These are phyloP conservation scores for Trogon melanurus DNA, from an alignment of 2,113 vertebrate genomes.

Conservation along the genomic window DNA sequence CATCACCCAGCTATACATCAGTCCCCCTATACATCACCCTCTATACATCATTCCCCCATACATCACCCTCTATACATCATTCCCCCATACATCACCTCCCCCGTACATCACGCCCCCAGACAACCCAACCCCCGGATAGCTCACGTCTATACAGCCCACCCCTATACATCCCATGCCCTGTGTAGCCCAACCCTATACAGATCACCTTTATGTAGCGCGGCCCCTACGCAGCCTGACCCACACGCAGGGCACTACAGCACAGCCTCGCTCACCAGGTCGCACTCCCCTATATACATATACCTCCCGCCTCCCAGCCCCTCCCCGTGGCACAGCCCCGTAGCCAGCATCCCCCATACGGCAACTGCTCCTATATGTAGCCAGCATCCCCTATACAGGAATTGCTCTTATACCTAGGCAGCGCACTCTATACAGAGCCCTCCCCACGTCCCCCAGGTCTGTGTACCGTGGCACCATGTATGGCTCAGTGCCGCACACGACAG, in stretches of 20 bases:
- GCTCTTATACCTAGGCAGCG: not conserved
- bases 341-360: too few species aligned
- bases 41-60: not conserved
- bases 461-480: not conserved
- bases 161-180: not conserved
- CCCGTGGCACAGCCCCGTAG: not conserved
- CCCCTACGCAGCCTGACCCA: not conserved
- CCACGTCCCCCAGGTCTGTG: too few species aligned
- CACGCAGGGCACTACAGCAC: not conserved
- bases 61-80: rapidly evolving
- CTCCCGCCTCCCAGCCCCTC: not conserved
- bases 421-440: too few species aligned
- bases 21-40: too few species aligned
- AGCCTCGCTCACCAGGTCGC: not conserved
- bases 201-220: not conserved
- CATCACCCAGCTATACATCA: not conserved
- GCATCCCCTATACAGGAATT: too few species aligned
- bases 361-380: not conserved
- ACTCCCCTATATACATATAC: not conserved
- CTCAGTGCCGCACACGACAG: too few species aligned
- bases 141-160: not conserved
- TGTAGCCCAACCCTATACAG: too few species aligned
- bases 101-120: not conserved
- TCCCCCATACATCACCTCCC: not conserved
- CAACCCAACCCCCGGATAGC: too few species aligned